Conservation (phyloP, 35 echinoderm and acorn worm genomes). For the Ptychodera flava region DNA sequence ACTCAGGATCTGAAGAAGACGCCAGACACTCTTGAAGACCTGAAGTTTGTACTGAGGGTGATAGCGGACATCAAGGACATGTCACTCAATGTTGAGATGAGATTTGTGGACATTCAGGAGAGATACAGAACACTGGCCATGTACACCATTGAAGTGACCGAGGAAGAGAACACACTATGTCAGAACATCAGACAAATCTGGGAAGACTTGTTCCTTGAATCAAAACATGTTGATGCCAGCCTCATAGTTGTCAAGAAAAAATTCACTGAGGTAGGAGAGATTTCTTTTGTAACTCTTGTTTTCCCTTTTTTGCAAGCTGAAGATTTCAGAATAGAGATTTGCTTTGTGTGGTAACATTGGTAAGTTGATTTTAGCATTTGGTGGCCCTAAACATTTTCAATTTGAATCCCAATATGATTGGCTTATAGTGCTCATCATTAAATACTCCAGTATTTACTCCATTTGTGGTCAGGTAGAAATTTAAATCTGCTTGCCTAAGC, state of each 20-base stretch:
- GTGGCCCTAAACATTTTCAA: neutral
- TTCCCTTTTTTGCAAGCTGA: neutral
- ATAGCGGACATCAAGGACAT: conserved; percentile 93
- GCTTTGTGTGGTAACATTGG: neutral
- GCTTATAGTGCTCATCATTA: too few species aligned
- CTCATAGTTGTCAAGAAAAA: conserved; percentile 97
- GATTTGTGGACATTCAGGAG: conserved; percentile 86
- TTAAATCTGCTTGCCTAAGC: too few species aligned
- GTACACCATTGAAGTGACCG: conserved; percentile 69
- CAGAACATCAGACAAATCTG: conserved; percentile 66
- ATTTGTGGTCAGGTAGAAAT: too few species aligned
- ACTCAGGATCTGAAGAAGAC: conserved; percentile 71
- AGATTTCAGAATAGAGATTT: neutral
- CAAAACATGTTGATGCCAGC: conserved; percentile 96
- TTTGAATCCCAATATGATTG: too few species aligned
- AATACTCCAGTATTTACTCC: too few species aligned
- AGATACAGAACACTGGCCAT: conserved; percentile 87
- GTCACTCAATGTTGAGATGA: conserved; percentile 91
- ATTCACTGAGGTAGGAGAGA: conserved; percentile 78
- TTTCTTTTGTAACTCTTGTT: neutral
- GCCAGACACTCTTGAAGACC: conserved; percentile 89
- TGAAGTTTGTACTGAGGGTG: conserved; percentile 91
- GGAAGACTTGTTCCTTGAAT: conserved; percentile 86
- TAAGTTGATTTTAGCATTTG: neutral
- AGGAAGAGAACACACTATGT: conserved; percentile 77